A percentile compares a stretch with the other conserved stretches of the same genome.
Evolutionary conservation across 2,888 invertebrate genomes (phyloP).

Genomic region (Polylopha cassiicola): DNA sequence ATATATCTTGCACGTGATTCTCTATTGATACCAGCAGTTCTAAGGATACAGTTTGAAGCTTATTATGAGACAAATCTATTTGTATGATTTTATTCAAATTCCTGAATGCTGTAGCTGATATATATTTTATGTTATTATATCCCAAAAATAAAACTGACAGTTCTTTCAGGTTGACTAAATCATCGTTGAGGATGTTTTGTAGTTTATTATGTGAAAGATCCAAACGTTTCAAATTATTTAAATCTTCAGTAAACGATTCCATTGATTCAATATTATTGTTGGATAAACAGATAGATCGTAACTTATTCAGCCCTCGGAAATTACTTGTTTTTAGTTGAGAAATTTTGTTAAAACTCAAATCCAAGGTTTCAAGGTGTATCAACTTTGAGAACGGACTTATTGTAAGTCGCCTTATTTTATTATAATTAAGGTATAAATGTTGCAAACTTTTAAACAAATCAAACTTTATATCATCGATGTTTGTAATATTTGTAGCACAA

Average conservation of each 20-base stretch:
- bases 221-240: constrained; percentile 85
- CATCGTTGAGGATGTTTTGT: constrained; percentile 85
- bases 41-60: constrained; percentile 86
- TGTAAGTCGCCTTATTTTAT: constrained; percentile 86
- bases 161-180: constrained; percentile 86
- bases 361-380: constrained; percentile 85
- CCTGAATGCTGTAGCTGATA: constrained; percentile 87
- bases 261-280: constrained; percentile 89
- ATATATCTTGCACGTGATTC: constrained; percentile 87
- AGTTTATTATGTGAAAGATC: constrained; percentile 91
- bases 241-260: constrained; percentile 87
- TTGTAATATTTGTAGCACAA: constrained; percentile 61
- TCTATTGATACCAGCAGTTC: constrained; percentile 88
- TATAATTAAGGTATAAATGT: constrained; percentile 85
- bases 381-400: constrained; percentile 89
- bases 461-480: constrained; percentile 83
- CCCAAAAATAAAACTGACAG: constrained; percentile 87
- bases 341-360: constrained; percentile 88
- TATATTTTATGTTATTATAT: constrained; percentile 88
- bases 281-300: constrained; percentile 88
- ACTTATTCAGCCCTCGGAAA: constrained; percentile 84
- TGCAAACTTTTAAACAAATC: constrained; percentile 84
- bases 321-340: constrained; percentile 90
- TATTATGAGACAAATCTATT: constrained; percentile 89
- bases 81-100: constrained; percentile 86